A percentile compares a stretch with the other conserved stretches of the same genome.
These are phyloP conservation scores for Sorex araneus DNA, from an alignment of 2,113 vertebrate genomes.

Conservation along the genomic window DNA sequence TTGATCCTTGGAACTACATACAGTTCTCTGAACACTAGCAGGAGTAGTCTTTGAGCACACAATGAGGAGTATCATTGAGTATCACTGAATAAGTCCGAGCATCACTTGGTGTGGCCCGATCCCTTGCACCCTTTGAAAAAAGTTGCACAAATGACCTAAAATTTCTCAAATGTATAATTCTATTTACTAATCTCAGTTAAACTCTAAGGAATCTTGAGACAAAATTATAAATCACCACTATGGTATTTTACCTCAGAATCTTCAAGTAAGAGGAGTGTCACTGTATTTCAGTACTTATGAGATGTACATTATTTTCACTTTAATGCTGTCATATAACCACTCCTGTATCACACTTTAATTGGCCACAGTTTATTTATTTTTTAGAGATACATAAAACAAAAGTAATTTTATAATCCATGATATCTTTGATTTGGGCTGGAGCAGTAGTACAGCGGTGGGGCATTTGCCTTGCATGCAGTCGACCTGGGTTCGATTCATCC, in stretches of 20 bases:
- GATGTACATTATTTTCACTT: background rate
- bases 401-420: background rate
- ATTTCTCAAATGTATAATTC: conserved; percentile 47
- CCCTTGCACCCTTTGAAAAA: conserved; percentile 7
- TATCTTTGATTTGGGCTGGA: background rate
- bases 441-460: too few species aligned
- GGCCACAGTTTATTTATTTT: background rate
- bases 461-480: too few species aligned
- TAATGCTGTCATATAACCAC: background rate
- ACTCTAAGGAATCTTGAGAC: background rate
- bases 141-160: background rate
- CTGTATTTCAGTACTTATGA: background rate
- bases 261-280: background rate
- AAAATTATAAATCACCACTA: background rate
- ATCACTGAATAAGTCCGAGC: too few species aligned
- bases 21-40: too few species aligned
- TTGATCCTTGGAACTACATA: too few species aligned
- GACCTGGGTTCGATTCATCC: too few species aligned
- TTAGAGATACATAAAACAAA: background rate
- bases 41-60: too few species aligned
- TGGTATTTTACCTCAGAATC: background rate
- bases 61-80: too few species aligned
- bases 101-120: background rate
- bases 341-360: background rate
- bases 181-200: background rate